phyloP scores from a whole-genome alignment of 1,140 invertebrate species.

The Drosophila erecta region DNA sequence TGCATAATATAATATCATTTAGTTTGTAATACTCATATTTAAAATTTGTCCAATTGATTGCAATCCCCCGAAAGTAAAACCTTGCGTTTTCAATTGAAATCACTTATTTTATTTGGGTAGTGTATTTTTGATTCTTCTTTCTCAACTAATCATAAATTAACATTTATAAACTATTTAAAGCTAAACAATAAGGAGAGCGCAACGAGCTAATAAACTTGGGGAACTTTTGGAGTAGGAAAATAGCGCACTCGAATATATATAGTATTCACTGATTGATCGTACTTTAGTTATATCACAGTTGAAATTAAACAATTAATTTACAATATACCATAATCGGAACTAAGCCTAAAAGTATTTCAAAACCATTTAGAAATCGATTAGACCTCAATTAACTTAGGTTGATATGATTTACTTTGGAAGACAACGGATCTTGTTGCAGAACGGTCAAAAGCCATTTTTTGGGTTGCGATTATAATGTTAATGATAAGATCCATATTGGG shows the following conservation, averaged over 20 bases:
- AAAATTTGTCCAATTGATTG: too few relatives aligned
- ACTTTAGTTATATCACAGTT: constrained; percentile 73
- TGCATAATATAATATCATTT: too few relatives aligned
- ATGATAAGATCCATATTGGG: constrained; percentile 59
- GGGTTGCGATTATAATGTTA: constrained; percentile 58
- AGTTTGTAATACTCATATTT: too few relatives aligned
- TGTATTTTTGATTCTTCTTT: constrained; percentile 50
- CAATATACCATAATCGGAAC: constrained; percentile 37
- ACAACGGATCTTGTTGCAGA: constrained; percentile 74
- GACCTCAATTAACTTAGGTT: constrained; percentile 13
- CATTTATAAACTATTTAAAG: constrained; percentile 79
- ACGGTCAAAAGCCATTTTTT: constrained; percentile 64
- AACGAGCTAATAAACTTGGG: constrained; percentile 37
- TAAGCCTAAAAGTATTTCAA: constrained; percentile 59
- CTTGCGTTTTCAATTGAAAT: not conserved
- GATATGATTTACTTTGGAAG: constrained; percentile 74
- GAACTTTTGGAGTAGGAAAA: constrained; percentile 53
- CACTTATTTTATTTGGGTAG: constrained; percentile 21
- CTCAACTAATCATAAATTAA: constrained; percentile 59
- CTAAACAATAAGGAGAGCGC: constrained; percentile 31
- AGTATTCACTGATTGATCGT: constrained; percentile 42
- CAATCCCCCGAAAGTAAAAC: too few relatives aligned
- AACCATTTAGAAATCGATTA: constrained; percentile 53
- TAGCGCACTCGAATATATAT: constrained; percentile 33
- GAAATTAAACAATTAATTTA: constrained; percentile 60